These are phyloP conservation scores for Coendou prehensilis DNA, from an alignment of 2,797 vertebrate species.

Conservation along the genomic window DNA sequence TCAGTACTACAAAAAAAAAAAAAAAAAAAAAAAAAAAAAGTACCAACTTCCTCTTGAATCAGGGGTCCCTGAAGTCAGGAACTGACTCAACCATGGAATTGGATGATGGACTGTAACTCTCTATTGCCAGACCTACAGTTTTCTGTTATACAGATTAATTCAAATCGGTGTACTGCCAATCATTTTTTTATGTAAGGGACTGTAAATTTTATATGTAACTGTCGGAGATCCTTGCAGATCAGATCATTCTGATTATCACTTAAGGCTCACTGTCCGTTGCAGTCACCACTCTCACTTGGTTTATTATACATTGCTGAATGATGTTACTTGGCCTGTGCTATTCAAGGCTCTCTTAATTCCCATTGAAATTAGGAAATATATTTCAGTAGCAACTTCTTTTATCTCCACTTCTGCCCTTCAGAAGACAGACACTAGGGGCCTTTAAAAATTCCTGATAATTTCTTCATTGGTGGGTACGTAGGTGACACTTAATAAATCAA, in stretches of 20 bases:
- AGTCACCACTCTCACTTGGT: neutral
- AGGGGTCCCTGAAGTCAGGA: neutral
- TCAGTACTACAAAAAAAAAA: neutral
- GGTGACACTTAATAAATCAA: neutral
- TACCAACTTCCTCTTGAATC: neutral
- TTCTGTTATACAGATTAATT: neutral
- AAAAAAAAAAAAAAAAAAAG: neutral
- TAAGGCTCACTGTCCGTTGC: neutral
- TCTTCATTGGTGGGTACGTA: neutral
- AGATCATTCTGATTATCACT: neutral
- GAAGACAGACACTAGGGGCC: neutral
- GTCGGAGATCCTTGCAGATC: neutral
- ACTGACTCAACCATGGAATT: neutral
- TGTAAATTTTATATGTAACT: neutral
- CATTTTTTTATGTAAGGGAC: neutral
- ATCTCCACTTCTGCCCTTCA: neutral
- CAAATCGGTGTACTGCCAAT: neutral
- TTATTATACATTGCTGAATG: neutral
- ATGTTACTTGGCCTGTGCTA: neutral
- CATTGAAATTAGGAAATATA: neutral
- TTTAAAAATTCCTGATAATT: neutral
- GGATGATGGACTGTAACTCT: neutral
- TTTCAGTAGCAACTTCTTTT: neutral
- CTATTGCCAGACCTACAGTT: neutral
- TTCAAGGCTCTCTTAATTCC: neutral